Base-by-base conservation (phyloP, 2,113 vertebrate species). In the Okapia johnstoni region DNA sequence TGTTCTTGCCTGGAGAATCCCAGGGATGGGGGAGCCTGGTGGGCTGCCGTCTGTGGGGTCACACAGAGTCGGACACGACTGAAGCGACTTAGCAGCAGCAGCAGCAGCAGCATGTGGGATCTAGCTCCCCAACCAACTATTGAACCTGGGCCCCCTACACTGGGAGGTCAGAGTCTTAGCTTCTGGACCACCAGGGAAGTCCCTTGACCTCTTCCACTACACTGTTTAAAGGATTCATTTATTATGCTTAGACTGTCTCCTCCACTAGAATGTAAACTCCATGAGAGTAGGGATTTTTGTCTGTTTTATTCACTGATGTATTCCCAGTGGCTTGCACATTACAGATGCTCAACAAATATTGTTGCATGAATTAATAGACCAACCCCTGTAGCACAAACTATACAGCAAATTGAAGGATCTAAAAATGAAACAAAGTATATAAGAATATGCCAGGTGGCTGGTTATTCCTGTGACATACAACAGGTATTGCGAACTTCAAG, bases 401-500 rank as follows among this genome's bases (percentile, higher is more conserved):
- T 36, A 55, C 21, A 95, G 79, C 79, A 94, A 66, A 92, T 83
- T 77, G 90, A 93, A 93, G 25, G 13, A 54, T 95, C 77, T 83
- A 86, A 92, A 93, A 97, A 94, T 77, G 54, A 96, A 94, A 84
- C 9, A 55, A 58, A 52, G 52, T 89, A 66, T 76, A 55, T 60
- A 94, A 66, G 36, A 26, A 61, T 84, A 76, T 23, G 48, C 55
- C 52, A 46, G 48, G 85, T 85, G 79, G 55, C 57, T 79, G n/a
- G 43, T 76, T 96, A 83, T 96, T 80, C 54, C 30, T 21, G 58
- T 76, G 66, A 36, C 92, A 58, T 48, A 81, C 91, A 90, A 94
- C 57, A 87, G 92, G 43, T 46, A 36, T 58, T 80, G 17, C 12
- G 54, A 85, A 94, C 66, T 96, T 96, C 63, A 93, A 19, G 80